Base-by-base conservation (phyloP, 2,888 invertebrate species). In the Dynastes grantii region DNA sequence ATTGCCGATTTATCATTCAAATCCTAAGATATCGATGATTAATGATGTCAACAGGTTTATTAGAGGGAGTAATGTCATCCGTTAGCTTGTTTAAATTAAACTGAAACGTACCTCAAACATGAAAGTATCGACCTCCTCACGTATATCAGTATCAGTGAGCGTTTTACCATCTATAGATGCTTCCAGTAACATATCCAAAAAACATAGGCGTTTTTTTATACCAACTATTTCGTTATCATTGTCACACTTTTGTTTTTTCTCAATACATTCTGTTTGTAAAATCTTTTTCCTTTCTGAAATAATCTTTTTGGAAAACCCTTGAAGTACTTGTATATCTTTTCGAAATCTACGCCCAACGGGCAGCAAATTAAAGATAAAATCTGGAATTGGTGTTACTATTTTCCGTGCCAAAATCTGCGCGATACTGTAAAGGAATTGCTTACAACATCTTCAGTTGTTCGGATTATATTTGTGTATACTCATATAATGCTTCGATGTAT, bases 401-500 rank as follows among this genome's bases (percentile, higher is more conserved):
- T 83, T 80, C 77, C 80, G 78, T 8, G 81, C 51, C 76, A 81
- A 79, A 78, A 81, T 65, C 71, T 82, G 80, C 9, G 78, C 73
- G 9, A 83, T 76, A 37, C 84, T 83, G 5, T 70, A 58, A 82
- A 82, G 29, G 6, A 11, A 49, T 16, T 13, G 29, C 32, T 65
- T 53, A 63, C 37, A 58, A 11, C 22, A 55, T 13, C 9, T 16
- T 32, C 11, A 32, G 61, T 9, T 22, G 16, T 16, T 16, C 16
- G 3, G 32, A 22, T 58, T 45, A 9, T 8, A 13, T 8, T 11
- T 9, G 27, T 70, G 82, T 85, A 84, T 82, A 88, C 88, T 84
- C 85, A 79, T 87, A 87, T 37, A 91, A 87, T 16, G 90, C 89
- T 77, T 86, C 83, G 8, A 90, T 88, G 83, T 91, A 91, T 65